Evolutionary conservation across 2,113 vertebrate species (phyloP).

Genomic region (Mastomys natalensis): DNA sequence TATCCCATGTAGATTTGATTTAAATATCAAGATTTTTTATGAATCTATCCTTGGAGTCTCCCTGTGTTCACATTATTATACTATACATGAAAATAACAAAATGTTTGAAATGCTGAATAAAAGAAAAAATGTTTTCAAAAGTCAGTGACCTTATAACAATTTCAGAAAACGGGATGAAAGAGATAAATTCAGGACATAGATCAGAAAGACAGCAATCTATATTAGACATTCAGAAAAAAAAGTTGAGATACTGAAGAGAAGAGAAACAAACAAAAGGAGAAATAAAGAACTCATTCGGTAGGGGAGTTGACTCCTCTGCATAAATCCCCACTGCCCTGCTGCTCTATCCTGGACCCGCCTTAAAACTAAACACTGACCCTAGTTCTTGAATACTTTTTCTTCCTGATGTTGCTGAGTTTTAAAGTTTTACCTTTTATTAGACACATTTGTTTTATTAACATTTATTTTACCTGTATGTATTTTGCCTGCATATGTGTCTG

Average conservation of each 20-base stretch:
- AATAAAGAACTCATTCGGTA: neutral
- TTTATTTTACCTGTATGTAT: no score
- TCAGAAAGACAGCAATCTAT: neutral
- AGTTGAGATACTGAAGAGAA: neutral
- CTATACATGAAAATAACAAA: neutral
- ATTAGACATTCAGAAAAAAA: neutral
- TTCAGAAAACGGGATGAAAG: neutral
- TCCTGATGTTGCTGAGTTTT: neutral
- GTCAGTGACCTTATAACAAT: neutral
- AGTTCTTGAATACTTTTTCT: neutral
- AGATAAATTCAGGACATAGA: neutral
- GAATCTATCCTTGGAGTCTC: neutral
- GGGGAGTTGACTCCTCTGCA: neutral
- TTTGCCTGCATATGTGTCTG: no score
- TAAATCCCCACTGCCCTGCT: neutral
- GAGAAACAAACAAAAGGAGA: neutral
- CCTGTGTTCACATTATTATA: neutral
- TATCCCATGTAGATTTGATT: neutral
- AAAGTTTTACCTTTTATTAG: neutral
- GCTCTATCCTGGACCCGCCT: neutral
- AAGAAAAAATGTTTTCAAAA: neutral
- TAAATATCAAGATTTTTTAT: neutral
- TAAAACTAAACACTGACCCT: no score
- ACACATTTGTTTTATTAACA: no score
- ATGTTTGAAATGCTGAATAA: neutral